A percentile compares a stretch with the other conserved stretches of the same genome.
Conservation (phyloP, 2,113 vertebrate species). For the Sander lucioperca region DNA sequence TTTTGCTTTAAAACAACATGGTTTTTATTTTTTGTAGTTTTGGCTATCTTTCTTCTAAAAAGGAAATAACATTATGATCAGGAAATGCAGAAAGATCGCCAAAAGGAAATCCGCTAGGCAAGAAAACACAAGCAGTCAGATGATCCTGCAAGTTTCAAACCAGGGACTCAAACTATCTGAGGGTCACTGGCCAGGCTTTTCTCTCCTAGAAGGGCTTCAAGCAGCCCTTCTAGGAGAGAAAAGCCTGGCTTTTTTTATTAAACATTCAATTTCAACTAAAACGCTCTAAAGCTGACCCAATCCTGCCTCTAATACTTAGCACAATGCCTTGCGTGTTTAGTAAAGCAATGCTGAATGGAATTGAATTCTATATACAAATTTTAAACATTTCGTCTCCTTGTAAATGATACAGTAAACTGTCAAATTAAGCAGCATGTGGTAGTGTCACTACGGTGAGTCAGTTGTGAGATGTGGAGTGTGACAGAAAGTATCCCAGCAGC, state of each 20-base stretch:
- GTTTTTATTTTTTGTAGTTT: not conserved
- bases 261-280: too few relatives aligned
- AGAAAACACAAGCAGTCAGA: not conserved
- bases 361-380: not conserved
- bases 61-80: not conserved
- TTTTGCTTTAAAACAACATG: too few relatives aligned
- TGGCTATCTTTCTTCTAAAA: not conserved
- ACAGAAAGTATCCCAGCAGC: constrained; percentile 51
- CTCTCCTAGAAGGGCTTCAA: not conserved
- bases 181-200: not conserved
- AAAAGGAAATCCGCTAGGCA: not conserved
- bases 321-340: not conserved
- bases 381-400: not conserved
- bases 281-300: not conserved
- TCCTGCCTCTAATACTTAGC: not conserved
- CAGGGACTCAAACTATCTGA: not conserved
- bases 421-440: not conserved
- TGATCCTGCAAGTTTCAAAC: not conserved
- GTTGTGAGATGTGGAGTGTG: constrained; percentile 30
- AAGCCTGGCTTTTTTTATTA: too few relatives aligned
- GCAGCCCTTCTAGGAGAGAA: too few relatives aligned
- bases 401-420: not conserved
- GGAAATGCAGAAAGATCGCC: not conserved
- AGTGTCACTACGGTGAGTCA: not conserved
- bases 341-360: not conserved